Evolutionary conservation across 1,140 invertebrate genomes (phyloP).

Genomic region (Lordiphosa mommai): DNA sequence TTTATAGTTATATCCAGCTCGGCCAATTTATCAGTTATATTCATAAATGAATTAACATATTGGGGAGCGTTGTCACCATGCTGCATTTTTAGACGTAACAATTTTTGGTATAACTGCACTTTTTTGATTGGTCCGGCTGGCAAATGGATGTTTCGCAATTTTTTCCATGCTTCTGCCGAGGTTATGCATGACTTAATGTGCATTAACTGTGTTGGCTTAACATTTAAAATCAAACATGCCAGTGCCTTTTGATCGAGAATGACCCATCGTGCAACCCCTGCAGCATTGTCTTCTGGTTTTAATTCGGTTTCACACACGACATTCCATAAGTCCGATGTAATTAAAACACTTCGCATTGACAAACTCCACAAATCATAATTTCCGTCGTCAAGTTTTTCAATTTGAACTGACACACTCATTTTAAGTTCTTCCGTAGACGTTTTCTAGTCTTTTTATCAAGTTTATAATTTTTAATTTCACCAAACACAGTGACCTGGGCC

Average conservation of each 20-base stretch:
- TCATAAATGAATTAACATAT: too few relatives aligned
- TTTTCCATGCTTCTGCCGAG: conserved; percentile 4
- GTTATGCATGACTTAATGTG: conserved; percentile 4
- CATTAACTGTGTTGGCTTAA: background rate
- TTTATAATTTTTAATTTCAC: background rate
- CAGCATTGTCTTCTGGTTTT: background rate
- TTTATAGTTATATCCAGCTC: too few relatives aligned
- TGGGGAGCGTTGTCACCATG: too few relatives aligned
- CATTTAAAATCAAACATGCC: conserved; percentile 5
- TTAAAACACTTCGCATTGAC: background rate
- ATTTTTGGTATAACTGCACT: conserved; percentile 7
- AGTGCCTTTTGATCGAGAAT: too few relatives aligned
- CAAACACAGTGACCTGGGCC: background rate
- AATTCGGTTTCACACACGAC: background rate
- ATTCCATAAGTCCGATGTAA: background rate
- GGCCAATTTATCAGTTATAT: too few relatives aligned
- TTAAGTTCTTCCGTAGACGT: too few relatives aligned
- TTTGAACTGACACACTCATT: background rate
- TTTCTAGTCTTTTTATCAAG: background rate
- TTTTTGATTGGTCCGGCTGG: background rate
- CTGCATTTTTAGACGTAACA: background rate
- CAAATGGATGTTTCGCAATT: background rate
- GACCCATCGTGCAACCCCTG: too few relatives aligned
- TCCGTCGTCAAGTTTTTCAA: background rate
- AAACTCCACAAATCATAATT: background rate